A percentile compares a stretch with the other conserved stretches of the same genome.
These are phyloP conservation scores for Goniozus legneri DNA, from an alignment of 1,140 invertebrate genomes.

Conservation along the genomic window DNA sequence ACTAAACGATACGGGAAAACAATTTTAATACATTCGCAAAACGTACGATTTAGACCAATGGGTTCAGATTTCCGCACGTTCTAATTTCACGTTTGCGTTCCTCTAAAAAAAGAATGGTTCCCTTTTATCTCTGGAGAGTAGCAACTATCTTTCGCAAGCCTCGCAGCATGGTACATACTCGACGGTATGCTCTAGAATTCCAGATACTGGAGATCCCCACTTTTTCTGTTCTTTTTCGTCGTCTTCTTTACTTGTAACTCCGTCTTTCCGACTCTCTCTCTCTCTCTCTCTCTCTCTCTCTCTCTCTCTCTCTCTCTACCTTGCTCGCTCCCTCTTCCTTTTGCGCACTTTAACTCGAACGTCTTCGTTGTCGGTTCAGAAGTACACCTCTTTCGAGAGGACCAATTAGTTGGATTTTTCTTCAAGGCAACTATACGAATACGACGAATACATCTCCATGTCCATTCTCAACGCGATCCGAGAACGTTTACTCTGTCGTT, in stretches of 20 bases:
- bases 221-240: not conserved
- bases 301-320: conserved; percentile 12
- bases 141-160: conserved; percentile 32
- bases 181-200: conserved; percentile 28
- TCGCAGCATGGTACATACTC: conserved; percentile 24
- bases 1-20: too few relatives aligned
- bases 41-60: conserved; percentile 14
- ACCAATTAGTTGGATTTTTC: conserved; percentile 31
- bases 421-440: too few relatives aligned
- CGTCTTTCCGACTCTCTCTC: too few relatives aligned
- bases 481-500: too few relatives aligned
- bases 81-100: conserved; percentile 30
- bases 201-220: conserved; percentile 24
- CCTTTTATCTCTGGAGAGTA: conserved; percentile 28
- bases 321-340: conserved; percentile 3
- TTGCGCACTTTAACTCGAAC: conserved; percentile 6
- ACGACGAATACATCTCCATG: too few relatives aligned
- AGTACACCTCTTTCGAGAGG: conserved; percentile 25
- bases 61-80: conserved; percentile 17
- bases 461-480: too few relatives aligned
- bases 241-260: too few relatives aligned
- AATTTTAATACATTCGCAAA: not conserved
- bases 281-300: too few relatives aligned
- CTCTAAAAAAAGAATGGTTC: conserved; percentile 27
- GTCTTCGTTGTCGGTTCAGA: conserved; percentile 5